phyloP scores from a whole-genome alignment of 2,797 vertebrate genomes.

The Peromyscus melanophrys region DNA sequence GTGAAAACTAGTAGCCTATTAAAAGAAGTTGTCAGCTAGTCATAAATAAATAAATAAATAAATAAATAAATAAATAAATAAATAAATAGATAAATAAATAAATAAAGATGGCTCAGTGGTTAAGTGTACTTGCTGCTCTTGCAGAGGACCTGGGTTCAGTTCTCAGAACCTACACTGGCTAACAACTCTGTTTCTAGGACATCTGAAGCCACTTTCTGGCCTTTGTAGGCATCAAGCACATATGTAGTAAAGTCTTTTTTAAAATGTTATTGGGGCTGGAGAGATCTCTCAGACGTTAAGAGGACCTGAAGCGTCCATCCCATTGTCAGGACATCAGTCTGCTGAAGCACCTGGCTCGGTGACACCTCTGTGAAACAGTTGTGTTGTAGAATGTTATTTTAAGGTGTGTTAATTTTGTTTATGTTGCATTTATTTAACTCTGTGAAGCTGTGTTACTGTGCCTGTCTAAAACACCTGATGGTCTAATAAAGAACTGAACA shows the following conservation, averaged over 20 bases:
- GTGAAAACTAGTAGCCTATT: slow-evolving; percentile 53
- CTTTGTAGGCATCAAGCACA: neutral
- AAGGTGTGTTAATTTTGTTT: too few relatives aligned
- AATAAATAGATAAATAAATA: too few relatives aligned
- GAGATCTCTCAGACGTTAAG: neutral
- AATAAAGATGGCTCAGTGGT: neutral
- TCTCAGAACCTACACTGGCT: neutral
- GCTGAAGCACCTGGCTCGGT: neutral
- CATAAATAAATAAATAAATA: neutral
- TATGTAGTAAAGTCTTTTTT: neutral
- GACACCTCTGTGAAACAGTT: too few relatives aligned
- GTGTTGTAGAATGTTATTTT: too few relatives aligned
- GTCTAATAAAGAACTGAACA: too few relatives aligned
- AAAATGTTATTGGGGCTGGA: neutral
- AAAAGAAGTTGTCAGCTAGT: neutral
- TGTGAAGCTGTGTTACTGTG: too few relatives aligned
- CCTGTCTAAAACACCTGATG: too few relatives aligned
- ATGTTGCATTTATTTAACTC: too few relatives aligned
- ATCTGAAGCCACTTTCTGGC: too few relatives aligned
- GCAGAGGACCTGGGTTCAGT: neutral
- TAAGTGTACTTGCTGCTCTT: neutral
- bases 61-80: too few relatives aligned
- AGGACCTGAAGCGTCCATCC: neutral
- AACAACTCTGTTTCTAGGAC: neutral
- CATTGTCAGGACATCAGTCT: neutral